Evolutionary conservation across 2,797 vertebrate species (phyloP), one percentile per base, ranked within the genome.

Genomic region (Phalanger gymnotis): DNA sequence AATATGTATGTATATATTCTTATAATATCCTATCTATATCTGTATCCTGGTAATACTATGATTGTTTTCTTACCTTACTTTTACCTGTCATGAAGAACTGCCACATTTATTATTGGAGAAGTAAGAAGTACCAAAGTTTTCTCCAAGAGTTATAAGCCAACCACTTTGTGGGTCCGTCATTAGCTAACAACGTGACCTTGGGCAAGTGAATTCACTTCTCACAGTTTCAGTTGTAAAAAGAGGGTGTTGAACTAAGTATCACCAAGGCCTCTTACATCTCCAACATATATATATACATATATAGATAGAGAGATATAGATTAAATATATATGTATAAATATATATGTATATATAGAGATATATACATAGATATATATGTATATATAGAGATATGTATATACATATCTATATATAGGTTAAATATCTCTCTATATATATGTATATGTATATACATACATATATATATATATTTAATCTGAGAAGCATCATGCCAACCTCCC

Each of bases 91-190:
- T 31, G 28, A 94, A 91, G 94, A 93, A 4, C 66, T n/a, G 91
- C 57, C 47, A 53, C 93, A 30, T 19, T 47, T 94, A 94, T 97
- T 40, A 90, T 55, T 94, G 30, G 25, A 94, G 94, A 19, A 4
- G 56, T 31, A 58, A 51, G 31, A 81, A 90, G 92, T 13, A 51
- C 92, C 10, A 92, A 95, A 90, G 27, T 90, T 92, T 54, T 92
- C 47, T 93, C 94, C 73, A 92, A 90, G 54, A 93, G 22, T 87
- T 95, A 53, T 92, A 40, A 93, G 91, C 34, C 90, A 40, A 92
- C 94, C 91, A 30, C 58, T 97, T 95, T 92, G 51, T 94, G 96
- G 91, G 94, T 6, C 27, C 91, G 31, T 93, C 94, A n/a, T 34
- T 66, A n/a, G 31, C 34, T 66, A 66, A 61, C 12, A 61, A n/a